Evolutionary conservation across 2,797 vertebrate genomes (phyloP).

Genomic region (Syngnathus rostellatus): DNA sequence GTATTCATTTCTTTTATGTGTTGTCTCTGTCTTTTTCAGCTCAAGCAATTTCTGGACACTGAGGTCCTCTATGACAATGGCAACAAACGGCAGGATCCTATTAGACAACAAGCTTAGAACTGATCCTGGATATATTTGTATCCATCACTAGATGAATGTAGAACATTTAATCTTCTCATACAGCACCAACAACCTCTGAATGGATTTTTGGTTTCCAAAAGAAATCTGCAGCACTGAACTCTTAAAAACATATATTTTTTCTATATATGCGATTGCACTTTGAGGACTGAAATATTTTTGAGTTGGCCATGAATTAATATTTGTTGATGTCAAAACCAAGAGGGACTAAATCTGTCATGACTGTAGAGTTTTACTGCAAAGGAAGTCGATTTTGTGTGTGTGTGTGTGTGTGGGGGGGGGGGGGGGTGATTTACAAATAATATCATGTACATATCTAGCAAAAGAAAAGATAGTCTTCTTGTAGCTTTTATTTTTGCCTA

Average conservation of each 20-base stretch:
- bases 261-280: constrained; percentile 68
- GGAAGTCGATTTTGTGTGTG: constrained; percentile 39
- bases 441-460: constrained; percentile 68
- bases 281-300: constrained; percentile 66
- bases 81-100: constrained; percentile 28
- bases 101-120: constrained; percentile 33
- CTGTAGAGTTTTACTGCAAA: constrained; percentile 67
- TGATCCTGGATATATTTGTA: constrained; percentile 25
- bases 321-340: constrained; percentile 43
- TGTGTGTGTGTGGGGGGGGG: no score
- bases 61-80: constrained; percentile 57
- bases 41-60: constrained; percentile 84
- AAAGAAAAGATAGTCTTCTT: constrained; percentile 80
- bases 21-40: constrained; percentile 61
- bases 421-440: constrained; percentile 64
- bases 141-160: constrained; percentile 24
- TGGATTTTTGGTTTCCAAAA: constrained; percentile 2
- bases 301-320: constrained; percentile 35
- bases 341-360: constrained; percentile 46
- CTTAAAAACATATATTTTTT: constrained; percentile 66
- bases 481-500: constrained; percentile 86
- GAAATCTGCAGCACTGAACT: constrained; percentile 50
- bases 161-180: constrained; percentile 33
- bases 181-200: constrained; percentile 15
- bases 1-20: neutral